Evolutionary conservation across 2,888 invertebrate species (phyloP).

Genomic region (Sarcophaga rosellei): DNA sequence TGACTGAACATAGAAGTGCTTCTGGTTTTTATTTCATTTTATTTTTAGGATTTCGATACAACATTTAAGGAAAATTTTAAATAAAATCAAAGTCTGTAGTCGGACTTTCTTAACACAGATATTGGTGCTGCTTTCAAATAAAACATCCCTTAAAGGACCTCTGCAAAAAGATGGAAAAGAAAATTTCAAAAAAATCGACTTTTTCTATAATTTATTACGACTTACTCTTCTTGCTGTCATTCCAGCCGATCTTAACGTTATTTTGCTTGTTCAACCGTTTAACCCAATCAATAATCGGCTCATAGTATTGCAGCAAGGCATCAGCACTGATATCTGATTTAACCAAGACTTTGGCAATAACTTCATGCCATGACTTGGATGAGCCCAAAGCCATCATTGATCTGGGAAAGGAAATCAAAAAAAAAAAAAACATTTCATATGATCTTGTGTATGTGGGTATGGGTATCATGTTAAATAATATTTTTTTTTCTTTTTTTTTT

Average conservation of each 20-base stretch:
- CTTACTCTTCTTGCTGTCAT: conserved; percentile 76
- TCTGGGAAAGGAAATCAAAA: conserved; percentile 75
- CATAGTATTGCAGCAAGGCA: conserved; percentile 90
- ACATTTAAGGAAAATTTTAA: too few relatives aligned
- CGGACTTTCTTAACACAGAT: too few relatives aligned
- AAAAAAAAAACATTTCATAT: neutral
- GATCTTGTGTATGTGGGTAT: neutral
- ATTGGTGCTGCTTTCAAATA: too few relatives aligned
- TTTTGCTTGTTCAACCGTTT: conserved; percentile 73
- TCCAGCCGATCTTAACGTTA: conserved; percentile 77
- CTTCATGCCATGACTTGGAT: conserved; percentile 90
- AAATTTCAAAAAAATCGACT: neutral
- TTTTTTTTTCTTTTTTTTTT: neutral
- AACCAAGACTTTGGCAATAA: conserved; percentile 86
- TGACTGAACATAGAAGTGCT: too few relatives aligned
- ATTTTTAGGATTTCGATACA: too few relatives aligned
- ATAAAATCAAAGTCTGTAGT: too few relatives aligned
- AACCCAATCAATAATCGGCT: conserved; percentile 82
- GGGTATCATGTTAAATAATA: too few relatives aligned
- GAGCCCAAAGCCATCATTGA: conserved; percentile 84
- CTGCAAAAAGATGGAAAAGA: conserved; percentile 49
- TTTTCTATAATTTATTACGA: neutral
- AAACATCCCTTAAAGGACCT: conserved; percentile 60
- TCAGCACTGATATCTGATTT: conserved; percentile 87
- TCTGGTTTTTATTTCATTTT: too few relatives aligned